Evolutionary conservation across 1,140 invertebrate species (phyloP).

Genomic region (Solen grandis): DNA sequence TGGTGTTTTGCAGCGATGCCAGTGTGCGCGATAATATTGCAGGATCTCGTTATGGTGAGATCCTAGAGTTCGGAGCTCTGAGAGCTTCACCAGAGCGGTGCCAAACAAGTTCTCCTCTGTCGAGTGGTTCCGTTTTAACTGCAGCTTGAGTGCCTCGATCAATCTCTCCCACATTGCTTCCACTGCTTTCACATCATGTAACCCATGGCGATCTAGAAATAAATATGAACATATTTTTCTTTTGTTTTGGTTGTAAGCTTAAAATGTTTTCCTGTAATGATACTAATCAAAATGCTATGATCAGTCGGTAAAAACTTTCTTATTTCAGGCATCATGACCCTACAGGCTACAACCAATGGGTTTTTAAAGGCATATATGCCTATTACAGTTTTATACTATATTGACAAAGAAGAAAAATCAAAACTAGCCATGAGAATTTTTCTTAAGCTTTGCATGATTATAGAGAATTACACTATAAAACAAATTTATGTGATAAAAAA

Average conservation of each 20-base stretch:
- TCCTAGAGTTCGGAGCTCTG: constrained; percentile 91
- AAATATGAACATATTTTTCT: neutral
- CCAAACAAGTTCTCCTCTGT: constrained; percentile 85
- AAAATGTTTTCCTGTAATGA: too few species aligned
- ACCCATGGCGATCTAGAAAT: constrained; percentile 84
- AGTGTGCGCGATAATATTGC: constrained; percentile 94
- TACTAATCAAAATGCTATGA: too few species aligned
- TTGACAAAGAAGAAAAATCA: too few species aligned
- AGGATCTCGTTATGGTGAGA: constrained; percentile 91
- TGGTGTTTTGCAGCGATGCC: constrained; percentile 91
- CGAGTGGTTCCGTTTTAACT: constrained; percentile 84
- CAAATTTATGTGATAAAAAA: too few species aligned
- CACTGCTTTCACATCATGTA: constrained; percentile 92
- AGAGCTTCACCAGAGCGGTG: constrained; percentile 87
- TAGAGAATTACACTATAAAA: too few species aligned
- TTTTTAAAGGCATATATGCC: too few species aligned
- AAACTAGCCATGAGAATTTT: too few species aligned
- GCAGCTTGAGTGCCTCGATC: constrained; percentile 91
- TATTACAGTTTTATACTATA: too few species aligned
- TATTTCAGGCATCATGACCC: too few species aligned
- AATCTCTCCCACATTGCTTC: constrained; percentile 90
- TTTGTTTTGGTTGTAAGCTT: neutral
- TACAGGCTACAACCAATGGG: too few species aligned
- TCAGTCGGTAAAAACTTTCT: too few species aligned
- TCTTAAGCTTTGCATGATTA: too few species aligned